Percentiles rank a stretch among this genome's conserved stretches.
Evolutionary conservation across 2,113 vertebrate genomes (phyloP).

Genomic region (Halichoerus grypus): DNA sequence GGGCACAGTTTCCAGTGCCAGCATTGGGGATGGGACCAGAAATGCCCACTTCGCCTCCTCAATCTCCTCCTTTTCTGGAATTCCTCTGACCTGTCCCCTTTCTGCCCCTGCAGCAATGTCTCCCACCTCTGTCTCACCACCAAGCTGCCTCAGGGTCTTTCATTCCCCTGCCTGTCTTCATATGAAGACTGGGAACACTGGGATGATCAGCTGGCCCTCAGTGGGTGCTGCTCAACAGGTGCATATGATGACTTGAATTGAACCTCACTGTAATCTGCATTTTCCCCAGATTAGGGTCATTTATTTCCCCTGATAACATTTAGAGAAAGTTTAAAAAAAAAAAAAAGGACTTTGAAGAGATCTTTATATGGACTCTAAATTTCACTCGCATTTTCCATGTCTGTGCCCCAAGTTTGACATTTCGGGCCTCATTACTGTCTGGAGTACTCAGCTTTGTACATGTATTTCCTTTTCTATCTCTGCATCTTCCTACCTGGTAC

Average conservation of each 20-base stretch:
- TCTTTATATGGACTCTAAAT: not conserved
- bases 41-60: not conserved
- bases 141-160: not conserved
- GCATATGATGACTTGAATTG: accelerated
- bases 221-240: no score
- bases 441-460: not conserved
- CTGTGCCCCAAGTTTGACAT: not conserved
- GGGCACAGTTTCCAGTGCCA: not conserved
- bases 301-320: not conserved
- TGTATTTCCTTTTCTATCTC: not conserved
- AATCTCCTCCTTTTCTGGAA: not conserved
- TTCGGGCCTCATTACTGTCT: not conserved
- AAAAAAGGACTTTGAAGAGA: constrained; percentile 1
- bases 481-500: not conserved
- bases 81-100: not conserved
- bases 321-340: not conserved
- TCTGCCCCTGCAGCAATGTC: not conserved
- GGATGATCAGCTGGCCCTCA: accelerated
- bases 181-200: not conserved
- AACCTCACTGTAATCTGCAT: not conserved
- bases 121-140: no score
- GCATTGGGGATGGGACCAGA: not conserved
- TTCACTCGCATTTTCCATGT: not conserved
- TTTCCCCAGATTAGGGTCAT: not conserved
- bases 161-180: not conserved